These are phyloP conservation scores for Tamias sibiricus DNA, from an alignment of 2,113 vertebrate genomes.

Conservation along the genomic window DNA sequence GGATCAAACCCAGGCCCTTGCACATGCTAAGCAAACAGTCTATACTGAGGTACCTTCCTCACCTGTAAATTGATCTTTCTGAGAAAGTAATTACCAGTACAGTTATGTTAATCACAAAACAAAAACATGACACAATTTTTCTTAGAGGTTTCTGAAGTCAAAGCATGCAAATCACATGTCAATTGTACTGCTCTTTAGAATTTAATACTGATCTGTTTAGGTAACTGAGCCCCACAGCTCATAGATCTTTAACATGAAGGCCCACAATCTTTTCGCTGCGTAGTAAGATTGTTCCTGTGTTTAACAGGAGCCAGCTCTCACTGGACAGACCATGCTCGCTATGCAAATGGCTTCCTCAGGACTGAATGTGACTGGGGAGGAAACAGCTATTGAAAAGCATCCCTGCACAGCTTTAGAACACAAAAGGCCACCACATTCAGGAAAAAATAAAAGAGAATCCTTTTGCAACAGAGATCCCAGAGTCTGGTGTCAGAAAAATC, in stretches of 20 bases:
- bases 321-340: slow-evolving; percentile 62
- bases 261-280: slow-evolving; percentile 40
- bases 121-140: slow-evolving; percentile 76
- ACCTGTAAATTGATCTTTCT: not conserved
- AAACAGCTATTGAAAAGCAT: slow-evolving; percentile 73
- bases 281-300: slow-evolving; percentile 70
- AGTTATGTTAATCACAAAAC: slow-evolving; percentile 76
- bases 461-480: slow-evolving; percentile 13
- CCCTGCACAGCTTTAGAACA: slow-evolving; percentile 7
- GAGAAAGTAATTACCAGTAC: slow-evolving; percentile 41
- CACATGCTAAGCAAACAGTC: not conserved
- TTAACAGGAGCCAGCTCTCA: not conserved
- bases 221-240: slow-evolving; percentile 36
- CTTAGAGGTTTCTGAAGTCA: slow-evolving; percentile 67
- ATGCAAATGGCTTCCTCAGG: slow-evolving; percentile 68
- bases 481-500: slow-evolving; percentile 59
- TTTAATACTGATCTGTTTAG: slow-evolving; percentile 61
- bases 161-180: slow-evolving; percentile 68
- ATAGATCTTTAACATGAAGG: slow-evolving; percentile 73
- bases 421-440: slow-evolving; percentile 44
- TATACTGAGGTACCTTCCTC: not conserved
- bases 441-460: slow-evolving; percentile 54
- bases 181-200: slow-evolving; percentile 69
- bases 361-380: slow-evolving; percentile 68
- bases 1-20: not conserved